Evolutionary conservation across 2,888 invertebrate species (phyloP), one percentile per base, ranked within the genome.

Genomic region (Callosobruchus maculatus): DNA sequence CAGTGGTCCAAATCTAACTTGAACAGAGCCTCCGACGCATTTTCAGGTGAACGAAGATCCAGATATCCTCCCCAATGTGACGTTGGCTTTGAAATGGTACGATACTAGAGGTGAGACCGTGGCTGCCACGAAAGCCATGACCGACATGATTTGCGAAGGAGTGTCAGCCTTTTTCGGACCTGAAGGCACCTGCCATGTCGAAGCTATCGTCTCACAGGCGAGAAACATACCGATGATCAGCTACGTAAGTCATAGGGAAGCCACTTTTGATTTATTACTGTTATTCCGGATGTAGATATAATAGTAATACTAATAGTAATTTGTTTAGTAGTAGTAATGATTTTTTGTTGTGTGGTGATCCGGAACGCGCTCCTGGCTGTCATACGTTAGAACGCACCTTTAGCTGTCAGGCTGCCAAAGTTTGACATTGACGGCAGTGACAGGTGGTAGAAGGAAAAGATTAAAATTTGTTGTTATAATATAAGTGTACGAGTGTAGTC

Each of bases 161-260:
- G 95, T 97, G 73, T 92, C 94, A 49, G 97, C 95, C 72, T 97
- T 98, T 90, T 96, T 98, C 86, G 98, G 98, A 2, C 97, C 98
- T 0, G 98, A 98, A 88, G 96, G 97, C 75, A 92, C 93, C 72
- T 98, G 98, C 88, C 91, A 93, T 84, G 96, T 97, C n/a, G 98
- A 98, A 87, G 97, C 98, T 73, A 95, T 96, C 82, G 93, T 98
- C 73, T 94, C 98, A 22, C 96, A 97, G 85, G 94, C 97, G 70
- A 92, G 95, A 86, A 97, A 98, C 89, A 92, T 97, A 84, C 97
- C 98, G 75, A 97, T 98, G 96, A 95, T 98, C 87, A 96, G 97
- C 85, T 97, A 97, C 88, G 98, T 98, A 88, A 94, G 97, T 93
- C 67, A 9, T 20, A 5, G 2, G 2, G 2, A 2, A 21, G 3